These are phyloP conservation scores for Lithophane socia DNA, from an alignment of 2,888 invertebrate genomes.

Conservation along the genomic window DNA sequence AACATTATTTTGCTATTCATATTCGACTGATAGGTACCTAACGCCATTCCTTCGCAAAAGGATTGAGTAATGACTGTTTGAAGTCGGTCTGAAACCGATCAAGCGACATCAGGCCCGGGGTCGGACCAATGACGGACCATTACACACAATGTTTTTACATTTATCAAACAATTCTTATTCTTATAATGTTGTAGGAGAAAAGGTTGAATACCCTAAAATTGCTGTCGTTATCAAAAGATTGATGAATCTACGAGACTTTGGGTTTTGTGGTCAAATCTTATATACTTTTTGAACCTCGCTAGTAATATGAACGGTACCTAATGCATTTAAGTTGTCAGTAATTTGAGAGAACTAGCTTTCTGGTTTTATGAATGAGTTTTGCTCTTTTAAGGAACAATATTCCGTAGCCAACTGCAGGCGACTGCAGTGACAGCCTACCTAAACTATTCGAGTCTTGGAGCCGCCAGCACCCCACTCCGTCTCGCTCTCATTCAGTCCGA, in stretches of 20 bases:
- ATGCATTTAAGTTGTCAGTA: background rate
- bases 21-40: background rate
- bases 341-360: background rate
- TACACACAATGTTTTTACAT: constrained; percentile 44
- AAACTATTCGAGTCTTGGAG: too few relatives aligned
- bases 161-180: constrained; percentile 41
- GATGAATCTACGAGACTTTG: background rate
- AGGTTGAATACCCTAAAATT: constrained; percentile 1
- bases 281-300: background rate
- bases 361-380: background rate
- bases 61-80: constrained; percentile 26
- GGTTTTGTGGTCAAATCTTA: background rate
- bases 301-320: background rate
- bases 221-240: background rate
- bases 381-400: background rate
- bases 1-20: background rate
- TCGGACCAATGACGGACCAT: constrained; percentile 19
- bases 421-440: too few relatives aligned
- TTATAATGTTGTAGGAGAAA: background rate
- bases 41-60: background rate
- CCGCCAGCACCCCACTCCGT: too few relatives aligned
- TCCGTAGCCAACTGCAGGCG: too few relatives aligned
- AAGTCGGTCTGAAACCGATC: constrained; percentile 38
- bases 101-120: constrained; percentile 1
- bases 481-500: too few relatives aligned